Base-by-base conservation (phyloP, 2,113 vertebrate genomes). In the Indicator maculatus region DNA sequence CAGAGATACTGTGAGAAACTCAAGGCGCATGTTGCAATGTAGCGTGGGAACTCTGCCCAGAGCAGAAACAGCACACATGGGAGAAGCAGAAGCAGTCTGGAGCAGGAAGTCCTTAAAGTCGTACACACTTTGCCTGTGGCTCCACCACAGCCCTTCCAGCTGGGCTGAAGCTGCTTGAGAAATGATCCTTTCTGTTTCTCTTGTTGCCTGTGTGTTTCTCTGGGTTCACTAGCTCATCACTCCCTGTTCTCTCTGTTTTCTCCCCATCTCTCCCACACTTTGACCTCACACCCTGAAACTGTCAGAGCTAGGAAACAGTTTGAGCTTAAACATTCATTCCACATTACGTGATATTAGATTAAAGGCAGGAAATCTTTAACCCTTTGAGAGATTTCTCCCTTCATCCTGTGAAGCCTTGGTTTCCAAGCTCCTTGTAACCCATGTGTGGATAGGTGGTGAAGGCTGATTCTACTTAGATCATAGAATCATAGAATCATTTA, bases 241-340 rank as follows among this genome's bases (percentile, higher is more conserved):
- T 63, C 85, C 33, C 0, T 2, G 53, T 50, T 74, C 87, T 63
- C 50, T 33, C 87, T 77, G 36, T 61, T 17, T 66, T 69, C 87
- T 78, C 76, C 21, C 73, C 65, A 58, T 56, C 80, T 80, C 91
- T 93, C 91, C 82, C 84, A 64, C 67, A 59, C 59, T 96, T 92
- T 96, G 87, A 94, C 95, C 90, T 92, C 83, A 58, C 85, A 94
- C 83, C 86, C 63, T 85, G 94, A 77, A 94, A 69, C 93, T 93
- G 93, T 91, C 91, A 90, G 77, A 66, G 58, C 3, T 70, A 87
- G 93, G 94, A 94, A 94, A 56, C 90, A 36, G 82, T 95, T 77
- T 80, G 83, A 90, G 93, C 83, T 45, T 84, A 91, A 94, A 76
- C 92, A 95, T 96, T 95, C 92, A 96, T 97, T 96, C 86, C 95